Base-by-base conservation (phyloP, 2,797 vertebrate species). In the Lepilemur septentrionalis region DNA sequence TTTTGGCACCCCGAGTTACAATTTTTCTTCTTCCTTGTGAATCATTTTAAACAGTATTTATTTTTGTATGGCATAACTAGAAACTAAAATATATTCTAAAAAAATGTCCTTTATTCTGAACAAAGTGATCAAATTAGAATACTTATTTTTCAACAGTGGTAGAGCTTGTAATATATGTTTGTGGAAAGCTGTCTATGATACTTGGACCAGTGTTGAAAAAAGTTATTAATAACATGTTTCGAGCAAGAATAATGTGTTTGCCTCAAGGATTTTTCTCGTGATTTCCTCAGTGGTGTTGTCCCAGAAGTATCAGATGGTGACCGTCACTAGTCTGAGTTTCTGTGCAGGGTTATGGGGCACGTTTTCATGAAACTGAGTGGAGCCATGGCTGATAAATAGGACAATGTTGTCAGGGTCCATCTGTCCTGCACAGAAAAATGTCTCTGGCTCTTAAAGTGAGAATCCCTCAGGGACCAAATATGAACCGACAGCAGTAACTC, bases 11-110 rank as follows among this genome's bases (percentile, higher is more conserved):
- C 52, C 4, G 35, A 25, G 65, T 69, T 72, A 43, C 76, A 82
- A 10, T 61, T 95, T 76, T 96, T 96, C 81, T 89, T 96, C 95
- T 96, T 69, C 82, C 90, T 93, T 93, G 43, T 98, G 98, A 98
- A 98, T 96, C 78, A 91, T 67, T 67, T 92, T 98, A 97, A 98
- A 98, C 98, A 98, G 88, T 99, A 99, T 99, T 99, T 99, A 99
- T 99, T 99, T 99, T 99, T 99, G 41, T 98, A 98, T 15, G 43
- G 87, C 93, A 96, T 83, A 41, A 97, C 97, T 84, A 94, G 85
- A 97, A 90, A 65, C 78, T 97, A 96, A 93, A 72, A 96, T 96
- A 88, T 30, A 81, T 87, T 96, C 67, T 95, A 59, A 95, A 93
- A 67, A 93, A 67, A 93, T 43, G n/a, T 75, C 91, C 67, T 70